phyloP scores from a whole-genome alignment of 2,797 vertebrate species.

The Cirrhinus molitorella region DNA sequence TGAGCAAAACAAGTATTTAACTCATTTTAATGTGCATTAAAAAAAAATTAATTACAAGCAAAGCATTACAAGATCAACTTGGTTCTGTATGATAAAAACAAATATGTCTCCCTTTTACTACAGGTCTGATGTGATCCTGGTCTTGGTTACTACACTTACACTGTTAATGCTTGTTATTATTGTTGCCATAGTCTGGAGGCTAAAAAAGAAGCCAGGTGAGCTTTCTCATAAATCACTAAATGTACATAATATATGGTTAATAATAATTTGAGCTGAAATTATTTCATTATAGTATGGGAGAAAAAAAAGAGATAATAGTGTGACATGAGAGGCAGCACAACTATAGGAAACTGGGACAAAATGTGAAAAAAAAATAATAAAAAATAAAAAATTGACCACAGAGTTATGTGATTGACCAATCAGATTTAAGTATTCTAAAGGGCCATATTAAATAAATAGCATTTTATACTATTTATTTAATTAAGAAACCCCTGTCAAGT shows the following conservation, averaged over 20 bases:
- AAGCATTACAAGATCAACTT: not conserved
- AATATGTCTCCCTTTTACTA: not conserved
- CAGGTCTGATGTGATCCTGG: not conserved
- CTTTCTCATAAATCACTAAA: not conserved
- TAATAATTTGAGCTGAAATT: not conserved
- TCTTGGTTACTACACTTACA: not conserved
- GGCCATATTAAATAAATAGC: too few species aligned
- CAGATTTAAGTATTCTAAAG: not conserved
- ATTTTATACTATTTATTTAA: too few species aligned
- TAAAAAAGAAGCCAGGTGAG: not conserved
- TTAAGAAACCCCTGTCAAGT: too few species aligned
- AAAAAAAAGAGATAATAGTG: too few species aligned
- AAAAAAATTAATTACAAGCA: too few species aligned
- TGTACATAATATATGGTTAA: not conserved
- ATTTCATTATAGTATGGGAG: not conserved
- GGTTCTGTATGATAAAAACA: not conserved
- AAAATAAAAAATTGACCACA: too few species aligned
- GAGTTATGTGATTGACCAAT: too few species aligned
- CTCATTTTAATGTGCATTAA: not conserved
- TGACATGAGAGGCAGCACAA: too few species aligned
- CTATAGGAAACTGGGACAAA: too few species aligned
- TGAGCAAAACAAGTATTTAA: not conserved
- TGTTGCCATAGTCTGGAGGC: not conserved
- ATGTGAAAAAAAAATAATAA: too few species aligned
- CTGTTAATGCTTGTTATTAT: slow-evolving; percentile 27